Base-by-base conservation (phyloP, 2,797 vertebrate genomes). In the Sebastes nivosus region DNA sequence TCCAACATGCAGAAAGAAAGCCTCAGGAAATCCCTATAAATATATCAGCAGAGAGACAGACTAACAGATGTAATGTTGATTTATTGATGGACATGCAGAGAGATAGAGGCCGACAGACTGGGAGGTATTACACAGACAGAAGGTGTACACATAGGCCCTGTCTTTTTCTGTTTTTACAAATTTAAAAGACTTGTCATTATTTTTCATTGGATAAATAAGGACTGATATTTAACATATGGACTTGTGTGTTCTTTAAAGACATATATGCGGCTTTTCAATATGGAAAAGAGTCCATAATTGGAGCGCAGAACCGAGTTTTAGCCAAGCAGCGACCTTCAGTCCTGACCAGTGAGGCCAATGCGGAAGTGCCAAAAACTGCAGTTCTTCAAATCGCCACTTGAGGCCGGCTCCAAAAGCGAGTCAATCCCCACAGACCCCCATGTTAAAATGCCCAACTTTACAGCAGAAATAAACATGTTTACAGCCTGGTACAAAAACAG, bases 21-120 rank as follows among this genome's bases (percentile, higher is more conserved):
- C 88, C 86, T 83, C 42, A 63, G 87, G 90, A 88, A 84, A 86
- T 57, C 57, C 79, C 63, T 85, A 61, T 68, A 86, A 91, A 93
- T 83, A 86, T 70, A 85, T 57, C 83, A 63, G 75, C 61, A 75
- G 80, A 86, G 38, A 81, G 58, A 60, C 63, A 6, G 30, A 82
- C 59, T 54, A 67, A 82, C 46, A 84, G 63, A 86, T 77, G 70
- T 73, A 77, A 74, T 52, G 72, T 13, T 82, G 82, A 83, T 80
- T 83, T 82, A 74, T 72, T 81, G 84, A 91, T 80, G 81, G 79
- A 87, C 69, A 67, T 30, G 66, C 54, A 84, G 72, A 79, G 67
- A 63, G 78, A 85, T 14, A 34, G 59, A 73, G 52, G 70, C 25
- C 8, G 67, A 78, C 84, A 79, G 50, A 67, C 46, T 65, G 25